phyloP scores from a whole-genome alignment of 37 sponge, comb jelly and placozoan species.

The Hexactinellida sp. region DNA sequence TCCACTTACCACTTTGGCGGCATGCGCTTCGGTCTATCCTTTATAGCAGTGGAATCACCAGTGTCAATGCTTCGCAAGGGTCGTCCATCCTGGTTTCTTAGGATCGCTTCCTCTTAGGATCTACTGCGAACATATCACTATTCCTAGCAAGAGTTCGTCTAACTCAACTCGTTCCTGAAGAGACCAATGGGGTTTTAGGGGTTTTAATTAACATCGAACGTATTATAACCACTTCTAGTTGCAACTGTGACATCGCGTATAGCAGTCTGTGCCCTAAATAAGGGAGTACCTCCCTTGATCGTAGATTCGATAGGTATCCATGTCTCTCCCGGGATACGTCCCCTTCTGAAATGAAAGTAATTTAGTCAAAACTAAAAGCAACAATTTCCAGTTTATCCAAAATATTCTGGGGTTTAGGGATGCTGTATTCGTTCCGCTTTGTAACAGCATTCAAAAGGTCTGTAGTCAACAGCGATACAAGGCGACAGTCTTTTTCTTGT shows the following conservation, averaged over 20 bases:
- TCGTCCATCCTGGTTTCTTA: not conserved
- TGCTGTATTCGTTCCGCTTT: no score
- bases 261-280: not conserved
- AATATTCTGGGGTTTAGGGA: no score
- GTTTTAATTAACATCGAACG: not conserved
- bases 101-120: not conserved
- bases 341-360: no score
- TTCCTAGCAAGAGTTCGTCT: not conserved
- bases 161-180: not conserved
- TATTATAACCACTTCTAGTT: not conserved
- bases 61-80: constrained; percentile 16
- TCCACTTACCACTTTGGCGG: constrained; percentile 2
- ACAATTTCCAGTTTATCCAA: no score
- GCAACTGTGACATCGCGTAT: not conserved
- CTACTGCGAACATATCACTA: not conserved
- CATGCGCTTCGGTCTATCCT: constrained; percentile 11
- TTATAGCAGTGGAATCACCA: constrained; percentile 22
- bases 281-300: not conserved
- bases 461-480: no score
- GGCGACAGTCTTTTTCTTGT: no score
- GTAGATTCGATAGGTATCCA: not conserved
- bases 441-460: no score
- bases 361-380: no score
- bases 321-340: not conserved
- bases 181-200: not conserved